Evolutionary conservation across 2,113 vertebrate species (phyloP), one percentile per base, ranked within the genome.

Genomic region (Seriola aureovittata): DNA sequence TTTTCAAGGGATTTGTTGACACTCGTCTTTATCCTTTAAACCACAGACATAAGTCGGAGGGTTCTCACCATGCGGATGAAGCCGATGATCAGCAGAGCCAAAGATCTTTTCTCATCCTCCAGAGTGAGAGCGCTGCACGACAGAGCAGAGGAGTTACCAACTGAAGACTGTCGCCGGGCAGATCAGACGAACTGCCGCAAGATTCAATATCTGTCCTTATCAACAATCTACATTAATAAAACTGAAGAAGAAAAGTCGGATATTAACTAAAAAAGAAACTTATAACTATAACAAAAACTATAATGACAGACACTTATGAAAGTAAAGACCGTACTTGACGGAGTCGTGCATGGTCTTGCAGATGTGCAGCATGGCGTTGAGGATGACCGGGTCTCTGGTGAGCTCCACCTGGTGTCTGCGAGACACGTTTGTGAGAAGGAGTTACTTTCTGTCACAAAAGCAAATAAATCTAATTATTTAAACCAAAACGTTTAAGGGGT

Each of bases 301-400:
- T 23, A 38, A 21, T 16, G 42, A 13, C 3, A 17, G 29, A 42
- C 36, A 69, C 2, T 29, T 68, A 10, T 42, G 1, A 14, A 57
- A 36, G 21, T 50, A 54, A 70, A 79, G 3, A 21, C 2, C 97
- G 94, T 97, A 99, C 98, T 99, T 99, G 81, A 99, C 98, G 4
- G 98, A 99, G 85, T 99, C 98, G 0, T 99, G 98, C 98, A 99
- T 99, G 11, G 97, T 97, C 94, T 99, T 99, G 93, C 98, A 99
- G 88, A 99, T 94, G 2, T 99, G 97, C 85, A 99, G 90, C 72
- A 99, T 96, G 66, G 98, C 97, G 8, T 99, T 99, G 74, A 99
- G 97, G 75, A 99, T 99, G 62, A 99, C 98, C 0, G 98, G 98
- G 78, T 99, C 98, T 92, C 97, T 97, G 1, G 98, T 99, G 1